Evolutionary conservation across 2,113 vertebrate species (phyloP).

Genomic region (Cnemophilus loriae): DNA sequence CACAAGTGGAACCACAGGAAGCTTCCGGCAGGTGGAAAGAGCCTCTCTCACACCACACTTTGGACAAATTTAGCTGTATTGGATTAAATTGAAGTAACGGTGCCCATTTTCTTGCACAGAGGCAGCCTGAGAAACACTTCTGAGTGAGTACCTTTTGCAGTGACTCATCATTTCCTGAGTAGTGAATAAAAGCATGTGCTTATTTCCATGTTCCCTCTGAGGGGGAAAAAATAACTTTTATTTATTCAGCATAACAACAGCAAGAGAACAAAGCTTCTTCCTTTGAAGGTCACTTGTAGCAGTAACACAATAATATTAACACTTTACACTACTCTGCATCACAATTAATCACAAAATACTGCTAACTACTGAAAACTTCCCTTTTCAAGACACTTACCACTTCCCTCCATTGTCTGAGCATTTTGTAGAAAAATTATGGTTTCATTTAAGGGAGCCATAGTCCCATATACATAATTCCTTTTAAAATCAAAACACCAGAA

Average conservation of each 20-base stretch:
- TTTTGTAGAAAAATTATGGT: neutral
- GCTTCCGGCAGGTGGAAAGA: rapidly evolving
- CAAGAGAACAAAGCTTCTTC: neutral
- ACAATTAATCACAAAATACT: neutral
- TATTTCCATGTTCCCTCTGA: neutral
- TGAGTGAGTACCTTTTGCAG: neutral
- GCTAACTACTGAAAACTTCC: neutral
- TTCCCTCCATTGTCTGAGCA: neutral
- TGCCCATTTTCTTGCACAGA: neutral
- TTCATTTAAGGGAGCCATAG: neutral
- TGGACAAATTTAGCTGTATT: neutral
- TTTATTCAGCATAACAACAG: neutral
- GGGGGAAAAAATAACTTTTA: neutral
- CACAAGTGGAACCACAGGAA: neutral
- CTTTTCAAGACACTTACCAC: neutral
- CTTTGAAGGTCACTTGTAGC: neutral
- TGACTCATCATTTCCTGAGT: neutral
- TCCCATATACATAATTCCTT: neutral
- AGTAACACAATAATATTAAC: neutral
- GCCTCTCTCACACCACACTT: neutral
- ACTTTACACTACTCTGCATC: neutral
- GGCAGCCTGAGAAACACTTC: neutral
- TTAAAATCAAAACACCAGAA: neutral
- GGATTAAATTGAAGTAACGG: neutral
- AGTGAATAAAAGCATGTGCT: neutral